Evolutionary conservation across 2,888 invertebrate species (phyloP).

Genomic region (Pseudeuparius sepicola): DNA sequence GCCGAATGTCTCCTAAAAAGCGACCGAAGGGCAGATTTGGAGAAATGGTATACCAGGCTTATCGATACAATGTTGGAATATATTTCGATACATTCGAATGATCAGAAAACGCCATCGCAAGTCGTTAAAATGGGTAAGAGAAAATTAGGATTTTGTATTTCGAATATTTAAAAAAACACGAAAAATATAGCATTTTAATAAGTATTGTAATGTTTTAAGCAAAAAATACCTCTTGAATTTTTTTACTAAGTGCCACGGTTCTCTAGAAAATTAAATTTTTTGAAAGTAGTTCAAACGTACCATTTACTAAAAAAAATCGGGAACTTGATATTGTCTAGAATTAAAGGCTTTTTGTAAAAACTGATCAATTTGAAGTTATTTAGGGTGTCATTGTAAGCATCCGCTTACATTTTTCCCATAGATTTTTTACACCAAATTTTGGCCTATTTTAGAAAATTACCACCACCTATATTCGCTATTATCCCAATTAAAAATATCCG

Average conservation of each 20-base stretch:
- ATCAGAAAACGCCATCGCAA: constrained; percentile 85
- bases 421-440: not conserved
- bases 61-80: constrained; percentile 78
- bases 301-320: too few species aligned
- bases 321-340: too few species aligned
- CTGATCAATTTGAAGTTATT: too few species aligned
- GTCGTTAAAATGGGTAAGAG: constrained; percentile 75
- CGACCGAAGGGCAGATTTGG: constrained; percentile 79
- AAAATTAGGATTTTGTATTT: constrained; percentile 5
- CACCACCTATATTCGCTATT: constrained; percentile 83
- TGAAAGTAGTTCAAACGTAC: too few species aligned
- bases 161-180: not conserved
- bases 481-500: constrained; percentile 80
- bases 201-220: too few species aligned
- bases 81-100: constrained; percentile 64
- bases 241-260: too few species aligned
- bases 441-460: constrained; percentile 68
- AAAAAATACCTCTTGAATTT: too few species aligned
- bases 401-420: not conserved
- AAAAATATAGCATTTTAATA: too few species aligned
- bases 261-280: too few species aligned
- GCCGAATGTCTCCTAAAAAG: constrained; percentile 85
- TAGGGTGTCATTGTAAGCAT: too few species aligned
- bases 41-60: constrained; percentile 80
- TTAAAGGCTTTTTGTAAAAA: too few species aligned